These are phyloP conservation scores for Podarcis cretensis DNA, from an alignment of 2,113 vertebrate genomes.

Conservation along the genomic window DNA sequence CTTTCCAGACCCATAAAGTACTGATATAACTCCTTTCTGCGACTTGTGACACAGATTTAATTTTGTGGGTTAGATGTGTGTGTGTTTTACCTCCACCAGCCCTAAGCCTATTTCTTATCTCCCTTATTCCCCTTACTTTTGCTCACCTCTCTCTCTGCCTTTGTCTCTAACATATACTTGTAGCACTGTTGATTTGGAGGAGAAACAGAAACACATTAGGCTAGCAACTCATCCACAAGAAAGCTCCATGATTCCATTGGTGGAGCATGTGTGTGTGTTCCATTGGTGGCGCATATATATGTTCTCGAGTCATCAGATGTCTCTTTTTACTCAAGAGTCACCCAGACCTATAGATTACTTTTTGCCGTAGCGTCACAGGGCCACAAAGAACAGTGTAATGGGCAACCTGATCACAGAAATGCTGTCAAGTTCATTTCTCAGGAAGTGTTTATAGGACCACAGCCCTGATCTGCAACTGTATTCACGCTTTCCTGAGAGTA, in stretches of 20 bases:
- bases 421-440: background rate
- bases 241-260: background rate
- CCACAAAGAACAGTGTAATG: background rate
- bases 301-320: background rate
- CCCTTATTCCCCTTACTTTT: background rate
- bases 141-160: background rate
- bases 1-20: background rate
- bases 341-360: background rate
- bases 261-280: too few species aligned
- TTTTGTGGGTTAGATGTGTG: too few species aligned
- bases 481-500: too few species aligned
- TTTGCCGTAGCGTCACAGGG: background rate
- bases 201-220: background rate
- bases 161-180: background rate
- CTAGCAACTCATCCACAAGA: background rate
- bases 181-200: background rate
- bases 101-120: too few species aligned
- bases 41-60: background rate
- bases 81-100: too few species aligned
- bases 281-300: too few species aligned
- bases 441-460: background rate
- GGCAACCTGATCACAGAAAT: background rate
- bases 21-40: background rate
- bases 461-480: too few species aligned
- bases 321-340: background rate